Evolutionary conservation across 2,797 vertebrate species (phyloP), one percentile per base, ranked within the genome.

Genomic region (Labroides dimidiatus): DNA sequence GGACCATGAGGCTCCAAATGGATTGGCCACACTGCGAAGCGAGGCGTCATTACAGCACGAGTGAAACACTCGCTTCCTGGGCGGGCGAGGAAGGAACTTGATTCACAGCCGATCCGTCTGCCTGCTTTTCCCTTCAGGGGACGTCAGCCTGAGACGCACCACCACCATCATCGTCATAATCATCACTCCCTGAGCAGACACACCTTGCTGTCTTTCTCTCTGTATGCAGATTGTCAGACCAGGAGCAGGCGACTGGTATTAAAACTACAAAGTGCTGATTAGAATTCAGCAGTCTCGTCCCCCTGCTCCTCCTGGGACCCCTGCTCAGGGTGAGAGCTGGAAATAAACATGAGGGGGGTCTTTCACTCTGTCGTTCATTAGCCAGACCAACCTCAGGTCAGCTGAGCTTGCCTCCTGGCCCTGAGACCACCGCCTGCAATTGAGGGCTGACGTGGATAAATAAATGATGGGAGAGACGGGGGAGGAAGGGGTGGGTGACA

Each of bases 291-390:
- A 24, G 77, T 50, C 67, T 48, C 24, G 39, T 75, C 64, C 51
- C 23, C 47, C n/a, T 4, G 0, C 39, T 68, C 44, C 50, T 59
- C 77, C 63, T 5, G 10, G 52, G 81, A 55, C 37, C 43, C 24
- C 57, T 20, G 75, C 75, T 77, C 68, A 54, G 43, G 53, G 80
- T 56, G 48, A 64, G 68, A 60, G 43, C 72, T 73, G 73, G 79
- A 89, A 82, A 90, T 87, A 89, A 89, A 84, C 79, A 82, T 78
- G 74, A 77, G 86, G 69, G 70, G 64, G 59, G 60, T 69, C 71
- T 72, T 23, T 75, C 33, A 53, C 65, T 72, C 53, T 20, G 14
- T 54, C 57, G 66, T 80, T 84, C 78, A 83, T 87, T 82, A 87
- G 67, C 59, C 49, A 70, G 58, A 75, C 56, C 61, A 75, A 82